Evolutionary conservation across 1,140 invertebrate genomes (phyloP).

Genomic region (Caenorhabditis inopinata): DNA sequence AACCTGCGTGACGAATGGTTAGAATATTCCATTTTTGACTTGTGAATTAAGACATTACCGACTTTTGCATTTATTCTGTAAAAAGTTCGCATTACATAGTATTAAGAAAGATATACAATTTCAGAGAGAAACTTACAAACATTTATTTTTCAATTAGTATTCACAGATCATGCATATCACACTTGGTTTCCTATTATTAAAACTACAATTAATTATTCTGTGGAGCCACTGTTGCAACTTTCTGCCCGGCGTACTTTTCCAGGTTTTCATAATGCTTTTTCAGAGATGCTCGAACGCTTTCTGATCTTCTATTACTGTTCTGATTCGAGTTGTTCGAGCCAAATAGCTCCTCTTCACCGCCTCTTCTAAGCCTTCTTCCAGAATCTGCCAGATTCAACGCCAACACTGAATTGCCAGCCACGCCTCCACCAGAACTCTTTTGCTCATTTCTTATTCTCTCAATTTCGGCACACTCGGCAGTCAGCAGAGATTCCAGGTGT

Average conservation of each 20-base stretch:
- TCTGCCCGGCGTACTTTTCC: slow-evolving; percentile 34
- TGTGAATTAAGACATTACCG: too few relatives aligned
- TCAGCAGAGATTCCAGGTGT: slow-evolving; percentile 28
- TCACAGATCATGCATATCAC: too few relatives aligned
- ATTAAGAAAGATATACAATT: too few relatives aligned
- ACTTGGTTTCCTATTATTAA: too few relatives aligned
- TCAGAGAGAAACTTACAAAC: too few relatives aligned
- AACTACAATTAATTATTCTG: slow-evolving; percentile 17
- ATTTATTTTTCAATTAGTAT: too few relatives aligned
- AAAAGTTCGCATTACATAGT: too few relatives aligned
- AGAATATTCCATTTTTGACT: too few relatives aligned
- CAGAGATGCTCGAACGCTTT: slow-evolving; percentile 24
- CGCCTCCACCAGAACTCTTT: background rate
- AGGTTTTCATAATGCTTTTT: slow-evolving; percentile 40
- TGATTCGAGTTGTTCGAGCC: background rate
- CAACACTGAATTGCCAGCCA: background rate
- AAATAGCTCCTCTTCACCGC: background rate
- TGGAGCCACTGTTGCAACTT: slow-evolving; percentile 19
- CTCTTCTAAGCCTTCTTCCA: background rate
- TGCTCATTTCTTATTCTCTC: slow-evolving; percentile 22
- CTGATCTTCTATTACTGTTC: slow-evolving; percentile 6
- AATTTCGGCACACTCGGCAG: slow-evolving; percentile 34
- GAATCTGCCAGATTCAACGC: background rate
- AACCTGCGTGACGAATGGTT: too few relatives aligned
- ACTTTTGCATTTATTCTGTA: too few relatives aligned